A percentile compares a stretch with the other conserved stretches of the same genome.
These are phyloP conservation scores for Solenodon paradoxus DNA, from an alignment of 2,113 vertebrate species.

Conservation along the genomic window DNA sequence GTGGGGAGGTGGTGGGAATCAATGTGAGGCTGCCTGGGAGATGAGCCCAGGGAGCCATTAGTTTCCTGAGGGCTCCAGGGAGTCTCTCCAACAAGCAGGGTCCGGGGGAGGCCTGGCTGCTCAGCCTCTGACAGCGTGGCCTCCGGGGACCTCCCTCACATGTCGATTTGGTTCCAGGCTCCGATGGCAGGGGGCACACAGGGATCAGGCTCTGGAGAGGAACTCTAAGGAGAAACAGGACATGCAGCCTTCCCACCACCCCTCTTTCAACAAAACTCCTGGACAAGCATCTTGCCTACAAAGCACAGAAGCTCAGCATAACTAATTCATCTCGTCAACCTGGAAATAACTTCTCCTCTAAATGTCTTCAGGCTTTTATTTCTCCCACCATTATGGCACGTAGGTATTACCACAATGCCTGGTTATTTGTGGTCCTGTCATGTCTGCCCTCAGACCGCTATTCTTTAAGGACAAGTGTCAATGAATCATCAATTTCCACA, in stretches of 20 bases:
- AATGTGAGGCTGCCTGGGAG: background rate
- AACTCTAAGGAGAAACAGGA: background rate
- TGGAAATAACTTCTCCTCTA: constrained; percentile 54
- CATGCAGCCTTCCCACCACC: background rate
- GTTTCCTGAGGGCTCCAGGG: constrained; percentile 10
- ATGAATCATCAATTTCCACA: constrained; percentile 17
- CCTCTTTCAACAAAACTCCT: constrained; percentile 12
- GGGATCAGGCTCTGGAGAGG: rapidly evolving
- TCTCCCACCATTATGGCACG: constrained; percentile 21
- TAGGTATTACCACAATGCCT: background rate
- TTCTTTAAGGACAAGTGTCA: background rate
- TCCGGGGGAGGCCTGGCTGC: background rate
- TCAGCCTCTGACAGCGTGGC: background rate
- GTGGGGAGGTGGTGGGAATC: no score
- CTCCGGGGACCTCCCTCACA: background rate
- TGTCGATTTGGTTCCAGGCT: background rate
- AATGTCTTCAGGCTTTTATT: constrained; percentile 56
- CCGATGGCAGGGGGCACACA: rapidly evolving
- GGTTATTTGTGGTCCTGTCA: constrained; percentile 55
- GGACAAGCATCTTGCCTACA: background rate
- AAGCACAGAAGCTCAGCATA: constrained; percentile 58
- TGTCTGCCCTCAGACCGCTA: background rate
- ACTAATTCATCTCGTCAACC: constrained; percentile 53
- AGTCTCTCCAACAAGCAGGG: background rate
- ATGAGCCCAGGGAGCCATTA: background rate